These are phyloP conservation scores for Sparus aurata DNA, from an alignment of 2,797 vertebrate genomes.

Conservation along the genomic window DNA sequence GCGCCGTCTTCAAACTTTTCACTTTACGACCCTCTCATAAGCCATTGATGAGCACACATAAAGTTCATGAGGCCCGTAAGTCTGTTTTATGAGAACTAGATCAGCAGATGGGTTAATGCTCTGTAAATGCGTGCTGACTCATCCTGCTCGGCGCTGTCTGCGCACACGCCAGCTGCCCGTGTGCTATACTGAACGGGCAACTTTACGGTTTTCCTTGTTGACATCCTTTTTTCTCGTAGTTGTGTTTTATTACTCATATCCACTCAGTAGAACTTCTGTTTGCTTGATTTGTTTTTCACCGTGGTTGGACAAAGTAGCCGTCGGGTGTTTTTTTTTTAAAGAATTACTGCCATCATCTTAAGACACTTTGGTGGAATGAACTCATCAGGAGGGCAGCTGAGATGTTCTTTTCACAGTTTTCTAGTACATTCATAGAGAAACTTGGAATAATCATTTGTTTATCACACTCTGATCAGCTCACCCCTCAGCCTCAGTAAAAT, in stretches of 20 bases:
- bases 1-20: constrained; percentile 57
- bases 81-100: constrained; percentile 65
- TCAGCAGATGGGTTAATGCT: constrained; percentile 76
- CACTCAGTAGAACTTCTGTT: constrained; percentile 15
- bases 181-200: constrained; percentile 52
- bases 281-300: constrained; percentile 24
- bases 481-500: not conserved
- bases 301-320: constrained; percentile 25
- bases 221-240: constrained; percentile 24
- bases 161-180: constrained; percentile 37
- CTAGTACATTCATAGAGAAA: not conserved
- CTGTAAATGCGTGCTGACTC: constrained; percentile 74
- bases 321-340: not conserved
- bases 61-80: constrained; percentile 72
- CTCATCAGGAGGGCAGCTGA: not conserved
- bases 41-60: constrained; percentile 64
- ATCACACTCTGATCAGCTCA: not conserved
- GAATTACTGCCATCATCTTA: constrained; percentile 24
- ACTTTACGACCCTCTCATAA: constrained; percentile 68
- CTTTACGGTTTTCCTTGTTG: constrained; percentile 54
- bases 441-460: not conserved
- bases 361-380: constrained; percentile 11
- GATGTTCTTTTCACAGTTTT: not conserved
- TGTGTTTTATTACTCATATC: constrained; percentile 47
- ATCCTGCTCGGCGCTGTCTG: constrained; percentile 29